Evolutionary conservation across 2,888 invertebrate species (phyloP).

Genomic region (Homarus gammarus): DNA sequence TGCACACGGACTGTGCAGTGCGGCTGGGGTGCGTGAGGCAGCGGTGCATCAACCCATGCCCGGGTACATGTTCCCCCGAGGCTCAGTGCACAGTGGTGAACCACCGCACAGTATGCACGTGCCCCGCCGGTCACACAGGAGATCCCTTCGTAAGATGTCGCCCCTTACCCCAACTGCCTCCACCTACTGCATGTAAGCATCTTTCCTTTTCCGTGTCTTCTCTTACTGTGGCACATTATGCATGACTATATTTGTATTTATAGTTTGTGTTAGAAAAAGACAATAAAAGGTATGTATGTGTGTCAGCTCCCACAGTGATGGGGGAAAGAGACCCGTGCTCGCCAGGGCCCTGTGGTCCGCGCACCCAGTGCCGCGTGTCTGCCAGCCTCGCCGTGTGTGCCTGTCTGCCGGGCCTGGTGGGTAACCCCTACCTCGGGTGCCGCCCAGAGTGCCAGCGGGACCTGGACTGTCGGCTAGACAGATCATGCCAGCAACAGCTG

Average conservation of each 20-base stretch:
- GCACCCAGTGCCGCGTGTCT: conserved; percentile 87
- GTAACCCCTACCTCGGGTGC: conserved; percentile 85
- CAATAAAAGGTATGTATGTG: no score
- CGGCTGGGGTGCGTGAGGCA: conserved; percentile 77
- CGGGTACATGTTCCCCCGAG: conserved; percentile 86
- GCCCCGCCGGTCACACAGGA: conserved; percentile 86
- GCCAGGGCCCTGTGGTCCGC: conserved; percentile 81
- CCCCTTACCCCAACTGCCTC: conserved; percentile 12
- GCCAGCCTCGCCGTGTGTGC: conserved; percentile 84
- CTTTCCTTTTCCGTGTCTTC: background rate
- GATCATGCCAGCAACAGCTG: conserved; percentile 86
- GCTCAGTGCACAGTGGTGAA: conserved; percentile 90
- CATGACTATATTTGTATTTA: background rate
- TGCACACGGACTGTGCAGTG: conserved; percentile 77
- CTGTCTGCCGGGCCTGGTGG: conserved; percentile 79
- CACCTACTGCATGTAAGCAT: conserved; percentile 15
- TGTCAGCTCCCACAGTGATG: conserved; percentile 25
- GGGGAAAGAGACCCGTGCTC: conserved; percentile 23
- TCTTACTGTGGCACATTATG: conserved; percentile 3
- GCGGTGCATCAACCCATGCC: conserved; percentile 84
- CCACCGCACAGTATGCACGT: conserved; percentile 91
- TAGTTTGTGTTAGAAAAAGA: background rate
- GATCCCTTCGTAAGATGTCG: conserved; percentile 77
- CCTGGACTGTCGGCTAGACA: conserved; percentile 86
- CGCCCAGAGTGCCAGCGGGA: conserved; percentile 89